Evolutionary conservation across 2,888 invertebrate species (phyloP).

Genomic region (Steromphala cineraria): DNA sequence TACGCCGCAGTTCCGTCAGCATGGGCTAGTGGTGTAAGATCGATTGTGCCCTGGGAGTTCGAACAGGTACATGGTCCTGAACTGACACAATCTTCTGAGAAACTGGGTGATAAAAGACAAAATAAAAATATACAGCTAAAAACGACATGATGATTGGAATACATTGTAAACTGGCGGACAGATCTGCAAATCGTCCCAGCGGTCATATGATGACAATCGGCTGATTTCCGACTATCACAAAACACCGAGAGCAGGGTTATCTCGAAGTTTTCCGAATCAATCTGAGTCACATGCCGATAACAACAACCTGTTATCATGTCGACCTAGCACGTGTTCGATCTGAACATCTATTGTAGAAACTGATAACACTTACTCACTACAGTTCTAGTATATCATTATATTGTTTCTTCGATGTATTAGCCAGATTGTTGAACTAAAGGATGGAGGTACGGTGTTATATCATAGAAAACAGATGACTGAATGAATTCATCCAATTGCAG

Average conservation of each 20-base stretch:
- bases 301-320: too few relatives aligned
- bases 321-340: too few relatives aligned
- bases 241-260: not conserved
- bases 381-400: too few relatives aligned
- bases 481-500: too few relatives aligned
- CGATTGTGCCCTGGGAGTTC: slow-evolving; percentile 4
- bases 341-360: too few relatives aligned
- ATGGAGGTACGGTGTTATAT: too few relatives aligned
- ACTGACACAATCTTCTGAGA: not conserved
- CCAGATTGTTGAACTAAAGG: too few relatives aligned
- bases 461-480: too few relatives aligned
- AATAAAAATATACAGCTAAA: not conserved
- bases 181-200: not conserved
- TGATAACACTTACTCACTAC: too few relatives aligned
- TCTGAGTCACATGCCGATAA: too few relatives aligned
- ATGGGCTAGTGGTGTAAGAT: not conserved
- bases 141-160: not conserved
- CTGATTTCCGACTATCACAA: not conserved
- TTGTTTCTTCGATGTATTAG: too few relatives aligned
- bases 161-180: not conserved
- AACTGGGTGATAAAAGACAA: not conserved
- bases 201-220: not conserved
- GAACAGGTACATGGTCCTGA: not conserved
- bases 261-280: not conserved
- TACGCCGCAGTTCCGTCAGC: not conserved